Evolutionary conservation across 2,797 vertebrate species (phyloP), one percentile per base, ranked within the genome.

Genomic region (Delichon dasypus): DNA sequence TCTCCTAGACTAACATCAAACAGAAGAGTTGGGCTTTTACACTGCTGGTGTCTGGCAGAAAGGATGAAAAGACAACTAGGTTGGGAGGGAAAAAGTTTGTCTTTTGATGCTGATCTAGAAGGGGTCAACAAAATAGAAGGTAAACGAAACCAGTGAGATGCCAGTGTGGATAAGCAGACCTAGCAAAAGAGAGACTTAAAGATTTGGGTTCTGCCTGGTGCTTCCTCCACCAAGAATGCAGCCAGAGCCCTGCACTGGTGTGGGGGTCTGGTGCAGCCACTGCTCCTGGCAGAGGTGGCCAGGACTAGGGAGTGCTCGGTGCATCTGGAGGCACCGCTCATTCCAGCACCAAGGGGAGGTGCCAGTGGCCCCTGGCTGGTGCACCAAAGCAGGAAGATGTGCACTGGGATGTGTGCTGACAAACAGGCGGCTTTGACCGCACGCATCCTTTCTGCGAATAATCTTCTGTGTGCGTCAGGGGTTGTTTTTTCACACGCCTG

Each of bases 291-390:
- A 74, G 50, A n/a, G 27, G 10, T 15, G 38, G 22, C 19, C 66
- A 36, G 40, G 55, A 4, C 27, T 36, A 1, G 0, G 3, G 47
- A 82, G 57, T 2, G 1, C 44, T 22, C 1, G 3, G 26, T 17
- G 13, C 9, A 5, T 8, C 45, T 45, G 64, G 23, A 75, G 32
- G 20, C 34, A 11, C 16, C 2, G 0, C 19, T 36, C 11, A 5
- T 19, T 15, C 5, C 29, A 62, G 71, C 36, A 32, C 27, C 5
- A 6, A 5, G 7, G 20, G 60, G 10, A 79, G 47, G 36, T 23
- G 66, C 25, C 21, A 9, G 27, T 14, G 40, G 54, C 30, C 54
- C 34, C 11, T 14, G 57, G 14, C 53, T 85, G 70, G 20, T n/a
- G n/a, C 32, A 36, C 38, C 45, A 50, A 27, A 42, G 36, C 51